Evolutionary conservation across 2,797 vertebrate genomes (phyloP).

Genomic region (Tauraco hartlaubi): DNA sequence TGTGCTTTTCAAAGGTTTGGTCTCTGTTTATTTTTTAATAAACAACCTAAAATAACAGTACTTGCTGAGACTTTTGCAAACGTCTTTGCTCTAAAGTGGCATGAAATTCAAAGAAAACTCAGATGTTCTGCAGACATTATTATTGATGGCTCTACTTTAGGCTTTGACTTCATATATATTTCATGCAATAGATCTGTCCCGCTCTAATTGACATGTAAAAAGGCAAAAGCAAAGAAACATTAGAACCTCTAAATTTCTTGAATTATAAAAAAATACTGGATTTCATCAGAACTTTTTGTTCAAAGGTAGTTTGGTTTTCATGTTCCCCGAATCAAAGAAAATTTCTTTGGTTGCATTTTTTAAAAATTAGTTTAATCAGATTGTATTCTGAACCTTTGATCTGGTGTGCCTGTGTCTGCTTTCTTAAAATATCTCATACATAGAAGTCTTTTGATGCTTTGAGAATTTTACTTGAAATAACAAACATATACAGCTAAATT

Average conservation of each 20-base stretch:
- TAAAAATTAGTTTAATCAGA: constrained; percentile 45
- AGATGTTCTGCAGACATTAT: background rate
- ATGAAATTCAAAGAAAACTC: constrained; percentile 21
- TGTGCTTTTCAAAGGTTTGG: background rate
- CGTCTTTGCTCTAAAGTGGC: background rate
- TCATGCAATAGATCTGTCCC: background rate
- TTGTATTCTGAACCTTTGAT: constrained; percentile 35
- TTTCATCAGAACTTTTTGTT: constrained; percentile 19
- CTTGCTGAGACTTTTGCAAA: background rate
- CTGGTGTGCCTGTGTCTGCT: constrained; percentile 21
- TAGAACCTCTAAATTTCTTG: background rate
- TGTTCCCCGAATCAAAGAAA: constrained; percentile 35
- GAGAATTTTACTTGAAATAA: constrained; percentile 42
- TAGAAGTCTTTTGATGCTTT: constrained; percentile 6
- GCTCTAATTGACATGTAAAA: background rate
- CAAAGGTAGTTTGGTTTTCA: constrained; percentile 38
- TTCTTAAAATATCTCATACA: constrained; percentile 16
- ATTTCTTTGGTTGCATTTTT: background rate
- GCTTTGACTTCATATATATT: background rate
- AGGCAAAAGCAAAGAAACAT: background rate
- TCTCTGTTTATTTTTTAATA: background rate
- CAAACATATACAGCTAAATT: constrained; percentile 9
- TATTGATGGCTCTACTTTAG: constrained; percentile 2
- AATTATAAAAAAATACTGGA: constrained; percentile 9
- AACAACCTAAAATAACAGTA: background rate